phyloP scores from a whole-genome alignment of 2,113 vertebrate genomes.

The Alexandromys fortis region DNA sequence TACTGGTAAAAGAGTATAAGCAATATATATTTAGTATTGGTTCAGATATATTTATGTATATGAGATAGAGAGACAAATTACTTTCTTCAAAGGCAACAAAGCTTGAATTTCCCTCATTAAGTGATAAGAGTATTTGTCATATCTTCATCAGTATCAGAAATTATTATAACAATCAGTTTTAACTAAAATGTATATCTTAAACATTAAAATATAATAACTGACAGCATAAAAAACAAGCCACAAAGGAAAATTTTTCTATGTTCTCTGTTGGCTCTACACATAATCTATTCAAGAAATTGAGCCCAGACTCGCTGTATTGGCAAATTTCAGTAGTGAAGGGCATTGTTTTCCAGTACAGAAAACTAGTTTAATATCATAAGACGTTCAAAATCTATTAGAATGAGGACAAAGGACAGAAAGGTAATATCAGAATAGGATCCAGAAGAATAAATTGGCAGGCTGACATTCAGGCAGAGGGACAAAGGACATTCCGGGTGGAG shows the following conservation, averaged over 20 bases:
- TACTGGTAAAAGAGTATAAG: background rate
- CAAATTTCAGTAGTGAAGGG: conserved; percentile 8
- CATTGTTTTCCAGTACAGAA: conserved; percentile 13
- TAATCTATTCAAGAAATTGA: conserved; percentile 21
- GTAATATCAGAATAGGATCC: conserved; percentile 30
- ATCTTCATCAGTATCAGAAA: background rate
- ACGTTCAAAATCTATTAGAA: conserved; percentile 37
- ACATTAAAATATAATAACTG: background rate
- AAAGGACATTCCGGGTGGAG: conserved; percentile 15
- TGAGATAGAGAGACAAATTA: background rate
- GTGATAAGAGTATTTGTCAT: background rate
- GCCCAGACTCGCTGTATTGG: background rate
- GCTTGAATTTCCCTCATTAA: background rate
- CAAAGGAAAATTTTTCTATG: background rate
- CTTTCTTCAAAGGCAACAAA: background rate
- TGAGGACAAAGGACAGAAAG: background rate
- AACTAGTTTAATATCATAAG: background rate
- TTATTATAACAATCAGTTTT: conserved; percentile 3
- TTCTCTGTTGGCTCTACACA: background rate
- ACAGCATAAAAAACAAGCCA: background rate
- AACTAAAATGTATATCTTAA: conserved; percentile 36
- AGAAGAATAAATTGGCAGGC: conserved; percentile 47
- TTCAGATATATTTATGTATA: background rate
- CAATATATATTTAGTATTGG: background rate
- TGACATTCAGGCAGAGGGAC: conserved; percentile 19